Evolutionary conservation across 2,113 vertebrate species (phyloP).

Genomic region (Rafetus swinhoei): DNA sequence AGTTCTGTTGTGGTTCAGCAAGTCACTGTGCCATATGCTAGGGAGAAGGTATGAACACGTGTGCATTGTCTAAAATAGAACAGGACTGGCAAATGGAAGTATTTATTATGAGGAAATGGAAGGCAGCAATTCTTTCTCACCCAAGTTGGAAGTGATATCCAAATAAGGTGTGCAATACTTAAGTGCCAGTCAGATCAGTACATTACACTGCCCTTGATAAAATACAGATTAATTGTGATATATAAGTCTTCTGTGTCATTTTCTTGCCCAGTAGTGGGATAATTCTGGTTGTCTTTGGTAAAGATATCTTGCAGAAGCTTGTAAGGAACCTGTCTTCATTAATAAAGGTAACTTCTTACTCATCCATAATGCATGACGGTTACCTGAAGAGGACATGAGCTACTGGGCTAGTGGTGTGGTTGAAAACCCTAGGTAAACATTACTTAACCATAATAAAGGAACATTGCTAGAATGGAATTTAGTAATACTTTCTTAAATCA

Average conservation of each 20-base stretch:
- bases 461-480: neutral
- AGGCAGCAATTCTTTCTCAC: neutral
- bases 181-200: neutral
- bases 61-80: neutral
- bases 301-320: neutral
- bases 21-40: neutral
- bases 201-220: neutral
- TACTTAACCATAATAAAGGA: neutral
- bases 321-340: neutral
- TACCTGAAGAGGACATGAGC: neutral
- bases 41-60: neutral
- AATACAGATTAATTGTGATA: neutral
- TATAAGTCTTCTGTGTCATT: neutral
- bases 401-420: neutral
- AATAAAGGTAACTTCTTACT: neutral
- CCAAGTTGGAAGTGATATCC: neutral
- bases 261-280: neutral
- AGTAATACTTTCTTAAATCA: neutral
- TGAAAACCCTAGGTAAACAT: neutral
- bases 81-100: neutral
- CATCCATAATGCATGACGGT: neutral
- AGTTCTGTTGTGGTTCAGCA: neutral
- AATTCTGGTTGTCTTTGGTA: neutral
- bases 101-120: neutral
- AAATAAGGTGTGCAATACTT: neutral